phyloP scores from a whole-genome alignment of 2,113 vertebrate genomes.

The Megaceryle maxima region DNA sequence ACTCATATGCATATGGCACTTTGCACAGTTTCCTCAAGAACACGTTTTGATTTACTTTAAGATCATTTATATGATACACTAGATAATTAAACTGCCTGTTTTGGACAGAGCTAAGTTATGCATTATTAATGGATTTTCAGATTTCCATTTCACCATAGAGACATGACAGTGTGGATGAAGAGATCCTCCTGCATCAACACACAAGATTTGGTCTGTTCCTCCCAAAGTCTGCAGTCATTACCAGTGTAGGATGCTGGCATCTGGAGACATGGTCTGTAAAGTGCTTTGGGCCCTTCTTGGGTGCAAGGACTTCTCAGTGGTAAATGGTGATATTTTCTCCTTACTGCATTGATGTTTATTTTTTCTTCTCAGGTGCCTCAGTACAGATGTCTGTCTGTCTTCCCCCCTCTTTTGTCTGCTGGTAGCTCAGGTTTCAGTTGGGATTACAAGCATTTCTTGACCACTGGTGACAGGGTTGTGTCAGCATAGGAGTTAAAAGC shows the following conservation, averaged over 20 bases:
- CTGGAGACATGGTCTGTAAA: neutral
- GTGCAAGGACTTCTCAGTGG: neutral
- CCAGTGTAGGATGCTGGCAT: fast-evolving
- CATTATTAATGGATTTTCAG: neutral
- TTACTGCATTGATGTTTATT: neutral
- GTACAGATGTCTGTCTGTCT: neutral
- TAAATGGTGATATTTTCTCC: neutral
- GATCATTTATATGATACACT: neutral
- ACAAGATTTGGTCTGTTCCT: neutral
- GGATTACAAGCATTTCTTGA: neutral
- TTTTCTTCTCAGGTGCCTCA: neutral
- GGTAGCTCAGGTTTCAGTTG: neutral
- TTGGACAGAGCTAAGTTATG: neutral
- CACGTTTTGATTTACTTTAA: conserved; percentile 8
- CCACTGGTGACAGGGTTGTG: neutral
- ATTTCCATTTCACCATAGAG: neutral
- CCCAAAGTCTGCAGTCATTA: neutral
- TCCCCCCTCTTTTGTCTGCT: neutral
- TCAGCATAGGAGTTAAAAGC: neutral
- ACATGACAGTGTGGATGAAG: neutral
- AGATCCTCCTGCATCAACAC: neutral
- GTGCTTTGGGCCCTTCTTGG: neutral
- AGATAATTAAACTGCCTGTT: neutral
- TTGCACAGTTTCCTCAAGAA: neutral
- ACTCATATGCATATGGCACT: neutral